These are phyloP conservation scores for zebrafish (Danio rerio) DNA, from an alignment of 2,113 vertebrate species.

Conservation along the genomic window DNA sequence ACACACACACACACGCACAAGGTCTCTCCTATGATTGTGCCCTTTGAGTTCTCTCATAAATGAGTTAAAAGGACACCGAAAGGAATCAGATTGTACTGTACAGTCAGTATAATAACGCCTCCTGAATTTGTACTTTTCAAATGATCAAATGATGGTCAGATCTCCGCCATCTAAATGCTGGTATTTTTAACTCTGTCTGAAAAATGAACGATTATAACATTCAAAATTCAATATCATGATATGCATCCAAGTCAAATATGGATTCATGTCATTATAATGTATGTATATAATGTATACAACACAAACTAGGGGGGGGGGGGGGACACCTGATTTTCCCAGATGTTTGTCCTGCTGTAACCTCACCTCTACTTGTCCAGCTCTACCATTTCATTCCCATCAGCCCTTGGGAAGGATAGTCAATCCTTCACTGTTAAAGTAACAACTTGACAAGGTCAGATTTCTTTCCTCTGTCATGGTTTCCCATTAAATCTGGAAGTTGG, in stretches of 20 bases:
- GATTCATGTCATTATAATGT: neutral
- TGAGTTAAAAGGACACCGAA: slow-evolving; percentile 15
- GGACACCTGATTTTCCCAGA: neutral
- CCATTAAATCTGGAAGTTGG: neutral
- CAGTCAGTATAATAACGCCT: neutral
- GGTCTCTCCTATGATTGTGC: slow-evolving; percentile 16
- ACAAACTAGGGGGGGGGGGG: neutral
- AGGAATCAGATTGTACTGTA: neutral
- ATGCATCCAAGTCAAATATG: neutral
- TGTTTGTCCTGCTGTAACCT: neutral
- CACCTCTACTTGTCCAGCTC: slow-evolving; percentile 16
- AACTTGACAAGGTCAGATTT: slow-evolving; percentile 16
- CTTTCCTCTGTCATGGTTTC: neutral
- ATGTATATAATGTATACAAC: too few relatives aligned
- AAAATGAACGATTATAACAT: neutral
- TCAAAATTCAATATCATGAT: neutral
- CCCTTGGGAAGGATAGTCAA: slow-evolving; percentile 16
- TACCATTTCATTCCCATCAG: slow-evolving; percentile 18
- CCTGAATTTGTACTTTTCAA: slow-evolving; percentile 17
- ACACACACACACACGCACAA: neutral
- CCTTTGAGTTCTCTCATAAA: slow-evolving; percentile 4
- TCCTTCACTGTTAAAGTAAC: slow-evolving; percentile 18
- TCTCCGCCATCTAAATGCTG: neutral
- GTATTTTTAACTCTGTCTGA: neutral
- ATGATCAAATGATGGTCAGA: slow-evolving; percentile 27